phyloP scores from a whole-genome alignment of 2,888 invertebrate genomes.

The Agrenia bidenticulata region DNA sequence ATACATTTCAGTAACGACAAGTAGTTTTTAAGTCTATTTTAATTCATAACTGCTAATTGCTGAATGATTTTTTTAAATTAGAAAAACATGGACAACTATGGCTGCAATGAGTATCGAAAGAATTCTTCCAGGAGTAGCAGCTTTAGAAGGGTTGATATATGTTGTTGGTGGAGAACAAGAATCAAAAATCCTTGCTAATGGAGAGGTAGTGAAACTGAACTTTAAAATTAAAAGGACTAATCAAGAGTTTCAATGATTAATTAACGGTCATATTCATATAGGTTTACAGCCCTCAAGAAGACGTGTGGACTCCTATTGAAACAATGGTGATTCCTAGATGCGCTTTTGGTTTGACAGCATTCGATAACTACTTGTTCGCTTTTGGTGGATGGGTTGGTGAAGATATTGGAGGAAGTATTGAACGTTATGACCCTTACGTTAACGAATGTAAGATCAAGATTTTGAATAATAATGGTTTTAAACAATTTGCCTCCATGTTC shows the following conservation, averaged over 20 bases:
- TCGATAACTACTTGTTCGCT: slow-evolving; percentile 74
- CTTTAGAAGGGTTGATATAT: slow-evolving; percentile 80
- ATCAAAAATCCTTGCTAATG: slow-evolving; percentile 82
- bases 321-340: slow-evolving; percentile 82
- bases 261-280: too few relatives aligned
- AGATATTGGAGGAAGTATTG: slow-evolving; percentile 84
- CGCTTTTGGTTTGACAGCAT: slow-evolving; percentile 77
- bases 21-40: slow-evolving; percentile 19
- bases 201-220: slow-evolving; percentile 62
- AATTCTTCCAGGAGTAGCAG: slow-evolving; percentile 83
- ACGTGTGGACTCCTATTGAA: slow-evolving; percentile 63
- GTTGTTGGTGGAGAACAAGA: slow-evolving; percentile 91
- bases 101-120: slow-evolving; percentile 80
- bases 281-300: slow-evolving; percentile 72
- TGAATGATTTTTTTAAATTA: slow-evolving; percentile 29
- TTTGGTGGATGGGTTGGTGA: slow-evolving; percentile 93
- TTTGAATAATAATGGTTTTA: too few relatives aligned
- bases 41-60: neutral
- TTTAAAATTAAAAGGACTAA: neutral
- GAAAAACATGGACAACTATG: slow-evolving; percentile 76
- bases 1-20: slow-evolving; percentile 66
- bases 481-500: too few relatives aligned
- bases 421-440: slow-evolving; percentile 77
- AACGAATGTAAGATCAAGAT: slow-evolving; percentile 63
- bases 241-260: too few relatives aligned